Conservation (phyloP, 2,797 vertebrate genomes). For the Tragopan temminckii region DNA sequence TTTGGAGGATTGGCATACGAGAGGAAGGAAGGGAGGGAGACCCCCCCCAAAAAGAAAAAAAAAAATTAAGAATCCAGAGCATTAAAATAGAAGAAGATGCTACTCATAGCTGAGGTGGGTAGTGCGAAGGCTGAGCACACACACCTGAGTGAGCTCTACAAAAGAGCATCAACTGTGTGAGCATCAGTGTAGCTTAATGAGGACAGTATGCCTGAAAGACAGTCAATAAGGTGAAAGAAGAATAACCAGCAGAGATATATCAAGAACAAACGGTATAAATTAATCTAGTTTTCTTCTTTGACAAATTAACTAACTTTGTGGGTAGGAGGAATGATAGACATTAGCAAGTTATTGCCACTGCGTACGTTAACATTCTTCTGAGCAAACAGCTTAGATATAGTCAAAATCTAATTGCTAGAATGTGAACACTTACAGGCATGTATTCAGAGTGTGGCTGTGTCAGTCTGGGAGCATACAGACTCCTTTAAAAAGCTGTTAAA, state of each 20-base stretch:
- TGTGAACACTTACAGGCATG: fast-evolving
- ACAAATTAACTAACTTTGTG: neutral
- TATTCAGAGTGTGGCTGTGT: neutral
- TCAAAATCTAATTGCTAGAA: conserved; percentile 12
- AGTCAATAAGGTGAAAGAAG: neutral
- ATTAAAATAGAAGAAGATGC: neutral
- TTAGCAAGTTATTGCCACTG: neutral
- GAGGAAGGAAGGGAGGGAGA: neutral
- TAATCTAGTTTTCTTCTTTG: neutral
- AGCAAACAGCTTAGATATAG: neutral
- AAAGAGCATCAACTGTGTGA: neutral
- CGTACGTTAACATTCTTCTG: neutral
- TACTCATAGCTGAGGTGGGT: neutral
- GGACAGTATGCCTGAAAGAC: neutral
- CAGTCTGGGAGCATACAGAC: neutral
- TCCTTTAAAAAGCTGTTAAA: conserved; percentile 32
- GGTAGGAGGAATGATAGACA: neutral
- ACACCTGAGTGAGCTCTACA: neutral
- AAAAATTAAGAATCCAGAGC: neutral
- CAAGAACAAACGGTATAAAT: neutral
- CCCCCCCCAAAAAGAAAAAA: too few relatives aligned
- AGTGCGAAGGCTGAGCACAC: neutral
- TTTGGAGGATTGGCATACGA: neutral
- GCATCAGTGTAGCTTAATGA: neutral
- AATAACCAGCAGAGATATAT: neutral